phyloP scores from a whole-genome alignment of 2,888 invertebrate species.

The Caradrina clavipalpis region DNA sequence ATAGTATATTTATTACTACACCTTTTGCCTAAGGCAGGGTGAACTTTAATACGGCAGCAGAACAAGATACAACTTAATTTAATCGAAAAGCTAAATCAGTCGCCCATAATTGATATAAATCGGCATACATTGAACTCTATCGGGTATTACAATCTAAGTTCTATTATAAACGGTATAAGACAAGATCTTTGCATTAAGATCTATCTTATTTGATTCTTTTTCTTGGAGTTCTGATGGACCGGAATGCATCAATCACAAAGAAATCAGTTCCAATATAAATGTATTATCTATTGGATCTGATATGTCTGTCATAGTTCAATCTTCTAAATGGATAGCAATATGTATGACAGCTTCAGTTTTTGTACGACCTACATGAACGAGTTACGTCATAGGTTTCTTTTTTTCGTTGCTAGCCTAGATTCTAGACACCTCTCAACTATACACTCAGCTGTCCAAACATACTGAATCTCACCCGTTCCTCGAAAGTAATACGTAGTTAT shows the following conservation, averaged over 20 bases:
- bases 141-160: slow-evolving; percentile 40
- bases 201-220: slow-evolving; percentile 46
- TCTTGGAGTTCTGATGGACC: slow-evolving; percentile 49
- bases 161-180: slow-evolving; percentile 42
- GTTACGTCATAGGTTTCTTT: slow-evolving; percentile 25
- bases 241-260: slow-evolving; percentile 54
- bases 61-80: slow-evolving; percentile 45
- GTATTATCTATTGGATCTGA: slow-evolving; percentile 57
- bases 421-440: not conserved
- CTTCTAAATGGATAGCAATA: slow-evolving; percentile 60
- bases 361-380: slow-evolving; percentile 45
- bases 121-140: slow-evolving; percentile 50
- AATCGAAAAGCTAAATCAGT: slow-evolving; percentile 51
- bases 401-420: slow-evolving; percentile 28
- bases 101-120: slow-evolving; percentile 58
- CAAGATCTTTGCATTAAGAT: slow-evolving; percentile 49
- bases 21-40: slow-evolving; percentile 36
- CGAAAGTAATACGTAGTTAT: slow-evolving; percentile 17
- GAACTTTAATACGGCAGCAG: slow-evolving; percentile 52
- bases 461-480: slow-evolving; percentile 12
- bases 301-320: slow-evolving; percentile 61
- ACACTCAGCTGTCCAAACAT: not conserved
- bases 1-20: slow-evolving; percentile 39
- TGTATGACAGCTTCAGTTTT: slow-evolving; percentile 51
- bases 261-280: slow-evolving; percentile 59